These are phyloP conservation scores for Zalophus californianus DNA, from an alignment of 2,797 vertebrate genomes.

Conservation along the genomic window DNA sequence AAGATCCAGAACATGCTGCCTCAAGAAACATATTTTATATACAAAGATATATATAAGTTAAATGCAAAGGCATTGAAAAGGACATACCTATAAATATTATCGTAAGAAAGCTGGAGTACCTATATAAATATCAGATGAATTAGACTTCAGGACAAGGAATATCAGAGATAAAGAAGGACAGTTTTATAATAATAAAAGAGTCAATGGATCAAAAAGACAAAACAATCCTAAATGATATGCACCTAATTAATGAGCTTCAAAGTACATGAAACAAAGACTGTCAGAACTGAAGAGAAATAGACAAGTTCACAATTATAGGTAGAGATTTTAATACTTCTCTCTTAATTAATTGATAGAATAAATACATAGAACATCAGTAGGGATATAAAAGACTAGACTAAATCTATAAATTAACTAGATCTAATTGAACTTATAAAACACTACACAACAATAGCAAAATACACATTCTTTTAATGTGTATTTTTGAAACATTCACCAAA, in stretches of 20 bases:
- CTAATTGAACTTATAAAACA: background rate
- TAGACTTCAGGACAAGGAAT: background rate
- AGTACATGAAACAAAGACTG: background rate
- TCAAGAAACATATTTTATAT: background rate
- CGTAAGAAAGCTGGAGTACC: background rate
- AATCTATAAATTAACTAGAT: background rate
- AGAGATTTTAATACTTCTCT: conserved; percentile 33
- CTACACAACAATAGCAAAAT: background rate
- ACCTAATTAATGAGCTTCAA: conserved; percentile 31
- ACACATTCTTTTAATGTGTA: background rate
- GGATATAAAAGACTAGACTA: background rate
- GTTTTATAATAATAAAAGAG: background rate
- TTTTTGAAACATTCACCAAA: background rate
- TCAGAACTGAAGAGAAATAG: background rate
- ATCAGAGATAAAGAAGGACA: background rate
- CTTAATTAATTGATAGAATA: background rate
- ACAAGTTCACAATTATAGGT: background rate
- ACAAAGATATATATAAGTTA: background rate
- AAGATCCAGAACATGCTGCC: background rate
- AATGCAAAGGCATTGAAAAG: background rate
- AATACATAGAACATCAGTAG: background rate
- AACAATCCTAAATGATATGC: background rate
- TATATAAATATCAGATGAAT: background rate
- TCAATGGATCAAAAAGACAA: background rate
- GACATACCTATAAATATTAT: background rate